Conservation (phyloP, 2,797 vertebrate species). For the Sphenopsis melanotis region DNA sequence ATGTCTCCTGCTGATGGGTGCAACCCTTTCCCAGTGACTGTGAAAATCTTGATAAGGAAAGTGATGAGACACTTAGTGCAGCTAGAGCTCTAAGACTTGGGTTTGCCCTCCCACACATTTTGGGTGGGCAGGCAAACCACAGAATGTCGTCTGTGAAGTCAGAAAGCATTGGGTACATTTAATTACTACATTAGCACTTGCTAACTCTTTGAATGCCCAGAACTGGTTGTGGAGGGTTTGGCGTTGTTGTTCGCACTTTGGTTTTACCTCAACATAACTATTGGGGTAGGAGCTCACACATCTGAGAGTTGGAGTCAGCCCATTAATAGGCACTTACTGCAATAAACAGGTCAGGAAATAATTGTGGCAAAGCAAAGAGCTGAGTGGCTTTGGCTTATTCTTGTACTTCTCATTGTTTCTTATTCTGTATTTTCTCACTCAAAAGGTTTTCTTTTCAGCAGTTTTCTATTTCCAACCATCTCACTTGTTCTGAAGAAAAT, state of each 20-base stretch:
- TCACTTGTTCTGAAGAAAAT: background rate
- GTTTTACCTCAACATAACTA: background rate
- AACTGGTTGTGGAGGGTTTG: background rate
- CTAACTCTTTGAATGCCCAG: constrained; percentile 45
- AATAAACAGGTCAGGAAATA: constrained; percentile 66
- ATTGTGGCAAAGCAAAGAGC: constrained; percentile 34
- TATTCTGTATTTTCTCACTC: background rate
- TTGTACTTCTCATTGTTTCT: background rate
- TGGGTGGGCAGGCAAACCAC: constrained; percentile 49
- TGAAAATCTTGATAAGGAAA: constrained; percentile 70
- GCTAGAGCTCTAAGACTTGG: constrained; percentile 45
- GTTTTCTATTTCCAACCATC: background rate
- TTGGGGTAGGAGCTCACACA: background rate
- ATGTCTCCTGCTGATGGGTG: constrained; percentile 57
- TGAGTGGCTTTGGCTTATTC: background rate
- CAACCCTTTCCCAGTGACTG: constrained; percentile 50
- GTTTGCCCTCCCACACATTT: constrained; percentile 59
- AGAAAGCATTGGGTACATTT: constrained; percentile 48
- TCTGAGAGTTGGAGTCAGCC: background rate
- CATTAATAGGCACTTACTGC: constrained; percentile 19
- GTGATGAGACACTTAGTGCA: constrained; percentile 20
- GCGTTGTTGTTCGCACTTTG: background rate
- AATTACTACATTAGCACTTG: constrained; percentile 35
- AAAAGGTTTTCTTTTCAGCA: background rate
- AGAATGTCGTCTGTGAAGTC: constrained; percentile 59